A percentile compares a stretch with the other conserved stretches of the same genome.
Conservation (phyloP, 2,113 vertebrate genomes). For the Monarcha castaneiventris region DNA sequence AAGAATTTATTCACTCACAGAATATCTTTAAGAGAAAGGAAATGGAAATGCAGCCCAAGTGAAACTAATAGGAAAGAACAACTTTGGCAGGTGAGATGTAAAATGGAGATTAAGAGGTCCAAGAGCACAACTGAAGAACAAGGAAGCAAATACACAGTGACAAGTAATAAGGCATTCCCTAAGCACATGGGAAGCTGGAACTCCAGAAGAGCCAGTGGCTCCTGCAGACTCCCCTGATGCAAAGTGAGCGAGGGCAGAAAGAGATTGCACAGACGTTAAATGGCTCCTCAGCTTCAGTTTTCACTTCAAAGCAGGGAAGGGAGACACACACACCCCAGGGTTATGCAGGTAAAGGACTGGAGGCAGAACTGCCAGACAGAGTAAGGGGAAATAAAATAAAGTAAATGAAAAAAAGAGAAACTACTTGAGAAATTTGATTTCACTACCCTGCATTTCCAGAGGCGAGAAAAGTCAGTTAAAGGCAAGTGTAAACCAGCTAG, state of each 20-base stretch:
- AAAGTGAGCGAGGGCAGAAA: not conserved
- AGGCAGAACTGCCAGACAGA: not conserved
- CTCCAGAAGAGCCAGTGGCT: not conserved
- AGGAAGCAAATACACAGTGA: constrained; percentile 5
- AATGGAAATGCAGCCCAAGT: constrained; percentile 16
- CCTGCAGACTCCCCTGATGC: not conserved
- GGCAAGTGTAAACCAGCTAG: not conserved
- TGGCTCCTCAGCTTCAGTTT: not conserved
- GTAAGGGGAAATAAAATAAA: not conserved
- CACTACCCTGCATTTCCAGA: not conserved
- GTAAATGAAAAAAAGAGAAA: not conserved
- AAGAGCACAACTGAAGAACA: constrained; percentile 16
- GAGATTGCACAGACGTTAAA: not conserved
- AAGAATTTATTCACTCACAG: not conserved
- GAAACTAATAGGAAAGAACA: constrained; percentile 40
- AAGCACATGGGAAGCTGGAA: not conserved
- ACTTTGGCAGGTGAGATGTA: constrained; percentile 35
- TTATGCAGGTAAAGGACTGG: not conserved
- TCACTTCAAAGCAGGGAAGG: not conserved
- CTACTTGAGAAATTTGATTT: not conserved
- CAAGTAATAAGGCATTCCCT: constrained; percentile 30
- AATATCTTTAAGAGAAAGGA: not conserved
- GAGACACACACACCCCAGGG: not conserved
- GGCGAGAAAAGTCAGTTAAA: not conserved
- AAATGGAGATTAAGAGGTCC: constrained; percentile 37